These are phyloP conservation scores for Trissolcus basalis DNA, from an alignment of 1,140 invertebrate genomes.

Conservation along the genomic window DNA sequence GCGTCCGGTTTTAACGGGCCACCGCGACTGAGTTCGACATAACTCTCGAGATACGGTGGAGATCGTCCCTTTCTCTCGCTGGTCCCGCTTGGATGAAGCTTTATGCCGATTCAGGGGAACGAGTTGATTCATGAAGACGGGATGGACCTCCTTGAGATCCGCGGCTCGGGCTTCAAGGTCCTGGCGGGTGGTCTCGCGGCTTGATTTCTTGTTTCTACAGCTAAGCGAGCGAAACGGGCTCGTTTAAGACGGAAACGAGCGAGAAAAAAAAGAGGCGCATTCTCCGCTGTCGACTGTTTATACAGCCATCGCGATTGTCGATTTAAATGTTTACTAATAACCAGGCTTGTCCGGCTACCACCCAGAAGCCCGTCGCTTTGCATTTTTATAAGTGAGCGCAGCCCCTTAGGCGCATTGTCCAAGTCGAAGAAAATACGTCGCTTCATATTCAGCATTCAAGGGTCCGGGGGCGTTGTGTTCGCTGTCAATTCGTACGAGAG, in stretches of 20 bases:
- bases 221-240: slow-evolving; percentile 61
- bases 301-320: slow-evolving; percentile 72
- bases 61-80: slow-evolving; percentile 32
- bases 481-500: slow-evolving; percentile 18
- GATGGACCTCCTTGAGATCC: slow-evolving; percentile 75
- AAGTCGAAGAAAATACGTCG: slow-evolving; percentile 46
- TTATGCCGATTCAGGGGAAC: slow-evolving; percentile 73
- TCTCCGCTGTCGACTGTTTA: slow-evolving; percentile 61
- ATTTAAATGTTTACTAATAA: slow-evolving; percentile 78
- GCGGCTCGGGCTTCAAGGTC: slow-evolving; percentile 69
- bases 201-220: slow-evolving; percentile 76
- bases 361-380: slow-evolving; percentile 75
- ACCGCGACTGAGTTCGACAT: slow-evolving; percentile 61
- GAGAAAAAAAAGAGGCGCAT: slow-evolving; percentile 59
- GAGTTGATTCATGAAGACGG: slow-evolving; percentile 77
- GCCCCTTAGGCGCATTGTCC: slow-evolving; percentile 22
- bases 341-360: slow-evolving; percentile 75
- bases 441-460: slow-evolving; percentile 70
- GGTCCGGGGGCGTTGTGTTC: slow-evolving; percentile 6
- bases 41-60: slow-evolving; percentile 63
- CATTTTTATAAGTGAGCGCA: slow-evolving; percentile 74
- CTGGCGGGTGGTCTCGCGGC: slow-evolving; percentile 74
- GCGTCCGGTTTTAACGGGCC: slow-evolving; percentile 60
- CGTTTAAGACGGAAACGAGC: slow-evolving; percentile 56
- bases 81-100: slow-evolving; percentile 64